Conservation (phyloP, 2,797 vertebrate genomes). For the Phoeniculus purpureus region DNA sequence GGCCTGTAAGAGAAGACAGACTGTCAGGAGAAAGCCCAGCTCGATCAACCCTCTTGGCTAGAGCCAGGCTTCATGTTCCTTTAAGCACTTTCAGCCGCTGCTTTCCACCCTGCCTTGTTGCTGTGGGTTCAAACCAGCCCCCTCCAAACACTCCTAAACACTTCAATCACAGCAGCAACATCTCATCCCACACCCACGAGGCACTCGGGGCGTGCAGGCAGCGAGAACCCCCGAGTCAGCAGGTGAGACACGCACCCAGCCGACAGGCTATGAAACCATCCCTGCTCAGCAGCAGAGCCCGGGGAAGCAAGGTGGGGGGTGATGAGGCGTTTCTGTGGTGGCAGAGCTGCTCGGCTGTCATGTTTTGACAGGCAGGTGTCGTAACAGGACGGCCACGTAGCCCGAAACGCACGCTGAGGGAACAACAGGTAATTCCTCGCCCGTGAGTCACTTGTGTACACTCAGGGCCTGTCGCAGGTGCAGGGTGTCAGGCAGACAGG, state of each 20-base stretch:
- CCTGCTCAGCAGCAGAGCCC: background rate
- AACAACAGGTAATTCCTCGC: constrained; percentile 63
- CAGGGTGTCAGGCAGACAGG: background rate
- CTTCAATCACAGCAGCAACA: background rate
- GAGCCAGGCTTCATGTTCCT: background rate
- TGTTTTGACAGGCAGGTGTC: constrained; percentile 64
- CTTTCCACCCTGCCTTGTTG: background rate
- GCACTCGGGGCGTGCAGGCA: background rate
- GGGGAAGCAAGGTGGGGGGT: background rate
- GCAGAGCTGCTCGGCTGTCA: constrained; percentile 16
- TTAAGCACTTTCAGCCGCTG: background rate
- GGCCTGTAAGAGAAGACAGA: constrained; percentile 66
- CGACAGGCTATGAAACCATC: background rate
- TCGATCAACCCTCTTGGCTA: background rate
- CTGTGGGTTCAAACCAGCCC: background rate
- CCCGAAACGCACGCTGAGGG: background rate
- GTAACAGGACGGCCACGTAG: constrained; percentile 36
- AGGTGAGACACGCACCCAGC: background rate
- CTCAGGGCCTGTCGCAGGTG: background rate
- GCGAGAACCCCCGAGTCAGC: background rate
- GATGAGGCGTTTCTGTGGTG: background rate
- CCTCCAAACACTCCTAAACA: background rate
- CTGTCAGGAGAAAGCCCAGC: background rate
- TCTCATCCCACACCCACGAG: background rate
- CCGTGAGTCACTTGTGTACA: constrained; percentile 46